These are phyloP conservation scores for Poeciliopsis turrubarensis DNA, from an alignment of 2,113 vertebrate genomes.

Conservation along the genomic window DNA sequence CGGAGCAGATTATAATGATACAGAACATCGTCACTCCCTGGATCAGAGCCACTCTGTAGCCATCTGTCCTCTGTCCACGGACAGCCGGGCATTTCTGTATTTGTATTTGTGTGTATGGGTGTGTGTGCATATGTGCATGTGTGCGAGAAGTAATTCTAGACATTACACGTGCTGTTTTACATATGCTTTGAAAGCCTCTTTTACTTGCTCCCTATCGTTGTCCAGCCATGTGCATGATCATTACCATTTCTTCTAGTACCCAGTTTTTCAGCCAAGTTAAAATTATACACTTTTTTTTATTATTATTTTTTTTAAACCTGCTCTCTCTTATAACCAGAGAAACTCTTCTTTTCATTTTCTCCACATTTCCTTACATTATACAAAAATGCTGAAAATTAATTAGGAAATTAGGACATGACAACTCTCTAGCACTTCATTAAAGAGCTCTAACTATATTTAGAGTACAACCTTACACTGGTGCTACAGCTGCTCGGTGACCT, in stretches of 20 bases:
- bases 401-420: neutral
- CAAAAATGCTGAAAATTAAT: neutral
- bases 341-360: neutral
- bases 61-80: constrained; percentile 80
- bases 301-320: constrained; percentile 4
- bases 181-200: constrained; percentile 44
- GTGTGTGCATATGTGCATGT: constrained; percentile 4
- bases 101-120: constrained; percentile 18
- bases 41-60: constrained; percentile 69
- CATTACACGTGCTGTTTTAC: constrained; percentile 40
- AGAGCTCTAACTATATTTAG: neutral
- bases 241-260: neutral
- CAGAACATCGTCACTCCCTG: constrained; percentile 75
- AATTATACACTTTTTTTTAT: neutral
- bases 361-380: neutral
- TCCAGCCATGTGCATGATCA: neutral
- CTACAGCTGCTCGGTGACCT: neutral
- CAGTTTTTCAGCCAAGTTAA: neutral
- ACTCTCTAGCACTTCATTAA: neutral
- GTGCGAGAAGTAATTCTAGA: constrained; percentile 45
- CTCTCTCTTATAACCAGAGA: neutral
- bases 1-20: constrained; percentile 81
- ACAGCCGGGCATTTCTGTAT: constrained; percentile 54
- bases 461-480: neutral
- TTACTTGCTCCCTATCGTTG: constrained; percentile 21